Evolutionary conservation across 2,888 invertebrate species (phyloP).

Genomic region (Chymomyza procnemis): DNA sequence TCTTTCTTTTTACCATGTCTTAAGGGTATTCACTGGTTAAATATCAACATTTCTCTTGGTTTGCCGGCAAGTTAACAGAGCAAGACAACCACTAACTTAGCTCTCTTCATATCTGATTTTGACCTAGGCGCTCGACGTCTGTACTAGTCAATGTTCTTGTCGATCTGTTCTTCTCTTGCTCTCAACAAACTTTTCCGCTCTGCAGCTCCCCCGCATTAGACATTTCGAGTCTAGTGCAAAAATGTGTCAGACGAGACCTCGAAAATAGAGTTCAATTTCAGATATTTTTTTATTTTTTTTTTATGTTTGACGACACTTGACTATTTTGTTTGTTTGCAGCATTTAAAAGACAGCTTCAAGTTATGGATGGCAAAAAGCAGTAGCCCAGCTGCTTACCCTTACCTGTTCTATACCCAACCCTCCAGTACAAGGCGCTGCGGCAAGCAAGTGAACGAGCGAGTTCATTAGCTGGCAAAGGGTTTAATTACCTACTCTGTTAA

Average conservation of each 20-base stretch:
- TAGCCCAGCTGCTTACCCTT: not conserved
- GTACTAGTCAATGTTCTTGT: no score
- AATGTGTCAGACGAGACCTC: not conserved
- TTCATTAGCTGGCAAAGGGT: constrained; percentile 77
- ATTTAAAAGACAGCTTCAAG: not conserved
- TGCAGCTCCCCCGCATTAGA: not conserved
- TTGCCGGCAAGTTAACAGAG: no score
- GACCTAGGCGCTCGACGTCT: no score
- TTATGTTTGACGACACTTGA: constrained; percentile 40
- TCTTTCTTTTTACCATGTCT: no score
- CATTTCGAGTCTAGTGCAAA: constrained; percentile 7
- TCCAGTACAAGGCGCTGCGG: not conserved
- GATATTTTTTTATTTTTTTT: not conserved
- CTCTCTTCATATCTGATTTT: no score
- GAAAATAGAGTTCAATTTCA: no score
- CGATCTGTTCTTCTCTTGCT: no score
- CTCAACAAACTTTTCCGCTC: no score
- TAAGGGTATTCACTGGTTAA: no score
- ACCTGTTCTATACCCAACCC: not conserved
- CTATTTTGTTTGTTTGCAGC: constrained; percentile 45
- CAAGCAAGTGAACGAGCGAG: constrained; percentile 47
- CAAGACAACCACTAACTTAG: no score
- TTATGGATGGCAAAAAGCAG: not conserved
- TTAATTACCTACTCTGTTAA: constrained; percentile 79
- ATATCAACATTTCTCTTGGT: no score